Percentiles rank a stretch among this genome's conserved stretches.
Evolutionary conservation across 2,113 vertebrate species (phyloP).

Genomic region (Cairina moschata): DNA sequence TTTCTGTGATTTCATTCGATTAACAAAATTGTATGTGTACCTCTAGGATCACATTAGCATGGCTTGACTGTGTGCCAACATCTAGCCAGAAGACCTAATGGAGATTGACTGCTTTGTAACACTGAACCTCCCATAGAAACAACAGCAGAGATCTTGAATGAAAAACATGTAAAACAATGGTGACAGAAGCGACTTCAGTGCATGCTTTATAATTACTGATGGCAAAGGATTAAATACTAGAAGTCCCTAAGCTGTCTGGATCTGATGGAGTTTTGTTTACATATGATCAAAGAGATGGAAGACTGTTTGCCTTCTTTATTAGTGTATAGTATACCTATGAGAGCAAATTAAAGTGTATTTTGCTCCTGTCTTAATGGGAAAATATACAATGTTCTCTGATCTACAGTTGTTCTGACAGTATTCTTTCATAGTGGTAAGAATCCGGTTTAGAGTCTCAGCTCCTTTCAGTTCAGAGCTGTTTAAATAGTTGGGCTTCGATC

Average conservation of each 20-base stretch:
- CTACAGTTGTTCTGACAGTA: not conserved
- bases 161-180: not conserved
- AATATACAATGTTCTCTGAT: not conserved
- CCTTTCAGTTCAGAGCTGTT: not conserved
- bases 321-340: not conserved
- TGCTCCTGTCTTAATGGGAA: not conserved
- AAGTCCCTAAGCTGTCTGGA: not conserved
- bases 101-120: not conserved
- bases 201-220: not conserved
- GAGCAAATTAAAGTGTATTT: not conserved
- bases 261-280: not conserved
- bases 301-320: not conserved
- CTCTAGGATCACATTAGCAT: not conserved
- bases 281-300: not conserved
- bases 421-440: not conserved
- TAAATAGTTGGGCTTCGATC: not conserved
- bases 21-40: not conserved
- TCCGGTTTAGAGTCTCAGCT: not conserved
- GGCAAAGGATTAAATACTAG: not conserved
- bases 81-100: not conserved
- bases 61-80: not conserved
- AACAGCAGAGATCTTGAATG: not conserved
- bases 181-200: not conserved
- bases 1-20: not conserved
- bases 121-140: not conserved